Evolutionary conservation across 2,888 invertebrate species (phyloP), one percentile per base, ranked within the genome.

Genomic region (Carterocephalus palaemon): DNA sequence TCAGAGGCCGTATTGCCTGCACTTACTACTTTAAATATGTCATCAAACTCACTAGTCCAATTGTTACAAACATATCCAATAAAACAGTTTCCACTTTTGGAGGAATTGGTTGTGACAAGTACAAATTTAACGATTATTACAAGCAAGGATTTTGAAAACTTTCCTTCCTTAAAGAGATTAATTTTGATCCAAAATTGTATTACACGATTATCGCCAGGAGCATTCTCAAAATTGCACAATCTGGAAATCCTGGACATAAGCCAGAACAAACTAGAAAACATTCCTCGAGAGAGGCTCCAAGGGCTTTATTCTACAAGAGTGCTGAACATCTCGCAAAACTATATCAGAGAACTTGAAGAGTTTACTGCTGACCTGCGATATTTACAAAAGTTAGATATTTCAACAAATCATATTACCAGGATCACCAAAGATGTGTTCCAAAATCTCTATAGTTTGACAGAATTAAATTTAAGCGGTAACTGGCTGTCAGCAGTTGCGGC

Each of bases 101-200:
- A 94, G 71, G 94, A 95, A 74, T 88, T 95, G 41, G 91, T 95
- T 67, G 92, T 95, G 54, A 92, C 91, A 49, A 89, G 89, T 28
- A 95, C 95, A 4, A 95, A 95, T 69, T 85, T 95, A 37, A 93
- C 92, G 10, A 92, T 95, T 53, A 89, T 96, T 33, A 94, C 94
- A 0, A 93, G 93, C 56, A 93, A 92, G 67, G 95, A 95, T 65
- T 95, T 96, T 62, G 93, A 94, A 63, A 91, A 93, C 20, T 95
- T 95, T 63, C 93, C 94, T 10, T 90, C 92, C 0, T 79, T 95
- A 20, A 90, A 93, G 64, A 93, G 92, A 63, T 88, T 95, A 43
- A 92, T 91, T 64, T 77, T 95, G 57, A 89, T 90, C 23, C 89
- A 89, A 57, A 95, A 95, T 75, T 87, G 90, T 48, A 93, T 95